A percentile compares a stretch with the other conserved stretches of the same genome.
These are phyloP conservation scores for Monomorium pharaonis DNA, from an alignment of 1,140 invertebrate genomes.

Conservation along the genomic window DNA sequence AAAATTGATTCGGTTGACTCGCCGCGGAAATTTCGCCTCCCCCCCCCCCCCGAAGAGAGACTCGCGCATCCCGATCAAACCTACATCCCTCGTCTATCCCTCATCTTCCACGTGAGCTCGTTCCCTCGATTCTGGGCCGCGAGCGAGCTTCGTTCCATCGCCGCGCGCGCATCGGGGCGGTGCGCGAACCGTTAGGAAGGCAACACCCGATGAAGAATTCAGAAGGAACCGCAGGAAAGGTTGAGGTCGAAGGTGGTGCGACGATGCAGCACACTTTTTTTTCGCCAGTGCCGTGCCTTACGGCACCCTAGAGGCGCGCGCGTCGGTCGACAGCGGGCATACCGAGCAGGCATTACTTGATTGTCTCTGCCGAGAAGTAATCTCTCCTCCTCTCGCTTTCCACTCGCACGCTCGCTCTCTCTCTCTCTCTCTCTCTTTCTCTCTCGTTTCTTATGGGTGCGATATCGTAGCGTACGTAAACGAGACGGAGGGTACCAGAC, in stretches of 20 bases:
- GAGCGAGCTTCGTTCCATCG: not conserved
- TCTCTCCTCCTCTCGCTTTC: not conserved
- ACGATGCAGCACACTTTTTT: constrained; percentile 60
- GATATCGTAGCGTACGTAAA: constrained; percentile 51
- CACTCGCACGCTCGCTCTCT: constrained; percentile 26
- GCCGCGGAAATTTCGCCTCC: not conserved
- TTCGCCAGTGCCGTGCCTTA: constrained; percentile 74
- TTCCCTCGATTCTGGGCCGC: not conserved
- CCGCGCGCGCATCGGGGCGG: not conserved
- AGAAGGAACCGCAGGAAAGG: constrained; percentile 42
- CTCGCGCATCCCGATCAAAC: not conserved
- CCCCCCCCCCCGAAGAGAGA: not conserved
- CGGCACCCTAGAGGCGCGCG: constrained; percentile 78
- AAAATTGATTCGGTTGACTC: not conserved
- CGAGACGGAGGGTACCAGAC: constrained; percentile 29
- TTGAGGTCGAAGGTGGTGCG: constrained; percentile 63
- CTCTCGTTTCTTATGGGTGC: constrained; percentile 36
- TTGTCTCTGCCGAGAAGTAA: constrained; percentile 77
- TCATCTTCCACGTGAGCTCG: not conserved
- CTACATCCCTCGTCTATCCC: not conserved
- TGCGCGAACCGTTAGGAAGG: constrained; percentile 40
- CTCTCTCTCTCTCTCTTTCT: constrained; percentile 49
- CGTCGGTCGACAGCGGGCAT: constrained; percentile 74
- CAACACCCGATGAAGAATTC: constrained; percentile 72
- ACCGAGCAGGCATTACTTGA: constrained; percentile 85